These are phyloP conservation scores for Dasyurus viverrinus DNA, from an alignment of 2,113 vertebrate species.

Conservation along the genomic window DNA sequence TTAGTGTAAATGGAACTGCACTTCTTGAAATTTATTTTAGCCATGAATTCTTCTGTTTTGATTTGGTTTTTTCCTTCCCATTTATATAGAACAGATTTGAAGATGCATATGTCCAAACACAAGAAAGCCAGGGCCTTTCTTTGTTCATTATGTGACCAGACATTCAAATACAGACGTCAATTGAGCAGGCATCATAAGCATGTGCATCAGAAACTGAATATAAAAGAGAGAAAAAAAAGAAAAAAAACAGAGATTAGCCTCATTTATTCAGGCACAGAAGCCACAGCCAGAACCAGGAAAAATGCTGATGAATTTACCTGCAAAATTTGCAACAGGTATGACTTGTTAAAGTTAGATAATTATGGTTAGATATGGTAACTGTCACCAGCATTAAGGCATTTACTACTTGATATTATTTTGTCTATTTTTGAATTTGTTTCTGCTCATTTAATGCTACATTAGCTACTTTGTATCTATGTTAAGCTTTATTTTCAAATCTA, in stretches of 20 bases:
- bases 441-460: background rate
- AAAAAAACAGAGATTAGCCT: constrained; percentile 49
- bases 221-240: constrained; percentile 39
- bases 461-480: background rate
- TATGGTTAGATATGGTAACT: background rate
- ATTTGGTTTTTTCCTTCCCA: constrained; percentile 29
- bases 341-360: background rate
- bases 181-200: constrained; percentile 44
- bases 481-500: background rate
- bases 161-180: constrained; percentile 52
- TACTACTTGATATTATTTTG: background rate
- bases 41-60: background rate
- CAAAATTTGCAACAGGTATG: constrained; percentile 79
- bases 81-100: constrained; percentile 50
- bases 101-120: constrained; percentile 45
- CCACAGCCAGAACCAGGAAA: constrained; percentile 29
- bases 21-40: background rate
- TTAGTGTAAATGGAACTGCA: background rate
- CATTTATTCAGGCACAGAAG: background rate
- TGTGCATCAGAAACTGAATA: constrained; percentile 26
- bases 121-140: background rate
- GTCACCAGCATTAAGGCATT: background rate
- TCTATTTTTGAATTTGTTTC: background rate
- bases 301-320: constrained; percentile 71
- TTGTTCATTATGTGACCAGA: constrained; percentile 18